These are phyloP conservation scores for Potorous gilbertii DNA, from an alignment of 2,797 vertebrate genomes.

Conservation along the genomic window DNA sequence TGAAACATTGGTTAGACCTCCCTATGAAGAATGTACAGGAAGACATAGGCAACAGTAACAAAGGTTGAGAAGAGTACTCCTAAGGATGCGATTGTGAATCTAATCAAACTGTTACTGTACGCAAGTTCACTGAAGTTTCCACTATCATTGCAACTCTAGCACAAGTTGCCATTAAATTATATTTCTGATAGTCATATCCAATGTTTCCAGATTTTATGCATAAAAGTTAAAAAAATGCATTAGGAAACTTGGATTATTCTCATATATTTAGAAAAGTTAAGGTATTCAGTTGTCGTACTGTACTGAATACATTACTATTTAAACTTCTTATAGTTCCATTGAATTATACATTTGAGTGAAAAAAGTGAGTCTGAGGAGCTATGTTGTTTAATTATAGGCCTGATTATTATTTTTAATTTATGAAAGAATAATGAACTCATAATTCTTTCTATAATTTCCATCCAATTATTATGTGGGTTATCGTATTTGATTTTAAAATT, in stretches of 20 bases:
- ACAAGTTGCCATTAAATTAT: neutral
- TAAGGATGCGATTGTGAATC: too few relatives aligned
- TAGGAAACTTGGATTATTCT: neutral
- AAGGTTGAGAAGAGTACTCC: neutral
- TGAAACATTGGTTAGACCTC: neutral
- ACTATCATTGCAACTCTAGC: neutral
- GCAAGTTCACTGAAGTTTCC: neutral
- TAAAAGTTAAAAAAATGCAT: neutral
- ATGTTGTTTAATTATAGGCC: neutral
- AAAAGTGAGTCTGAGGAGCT: neutral
- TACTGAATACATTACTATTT: neutral
- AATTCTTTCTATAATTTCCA: neutral
- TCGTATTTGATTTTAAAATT: neutral
- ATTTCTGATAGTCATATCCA: neutral
- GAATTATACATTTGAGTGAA: neutral
- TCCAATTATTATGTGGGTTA: neutral
- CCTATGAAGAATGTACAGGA: neutral
- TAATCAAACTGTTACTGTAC: neutral
- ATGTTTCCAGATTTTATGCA: neutral
- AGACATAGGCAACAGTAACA: neutral
- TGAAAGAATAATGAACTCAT: neutral
- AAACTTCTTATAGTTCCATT: neutral
- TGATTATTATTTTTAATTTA: neutral
- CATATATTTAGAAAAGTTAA: neutral
- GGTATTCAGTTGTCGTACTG: neutral